Percentiles rank a stretch among this genome's conserved stretches.
Evolutionary conservation across 1,140 invertebrate species (phyloP).

Genomic region (Drosophila novamexicana): DNA sequence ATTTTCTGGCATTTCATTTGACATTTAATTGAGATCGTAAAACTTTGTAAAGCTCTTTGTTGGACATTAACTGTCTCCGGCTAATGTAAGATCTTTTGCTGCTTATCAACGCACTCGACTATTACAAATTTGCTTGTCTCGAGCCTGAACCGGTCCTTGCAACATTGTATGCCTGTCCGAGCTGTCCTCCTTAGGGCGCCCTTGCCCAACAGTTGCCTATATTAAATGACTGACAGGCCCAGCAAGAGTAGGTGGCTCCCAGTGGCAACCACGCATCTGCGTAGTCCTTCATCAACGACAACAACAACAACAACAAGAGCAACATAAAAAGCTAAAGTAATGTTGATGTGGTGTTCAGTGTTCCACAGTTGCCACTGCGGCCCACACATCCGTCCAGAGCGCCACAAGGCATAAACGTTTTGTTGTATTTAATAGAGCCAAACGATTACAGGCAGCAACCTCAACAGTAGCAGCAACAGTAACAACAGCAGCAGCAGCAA

Average conservation of each 20-base stretch:
- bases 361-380: constrained; percentile 44
- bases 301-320: constrained; percentile 6
- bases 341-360: constrained; percentile 46
- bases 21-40: constrained; percentile 83
- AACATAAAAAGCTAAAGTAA: constrained; percentile 12
- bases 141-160: constrained; percentile 23
- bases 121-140: constrained; percentile 63
- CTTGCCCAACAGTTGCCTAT: constrained; percentile 35
- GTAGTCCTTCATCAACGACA: constrained; percentile 35
- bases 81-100: constrained; percentile 76
- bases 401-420: constrained; percentile 81
- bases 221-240: constrained; percentile 71
- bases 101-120: constrained; percentile 65
- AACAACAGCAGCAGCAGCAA: constrained; percentile 23
- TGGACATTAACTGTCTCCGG: constrained; percentile 64
- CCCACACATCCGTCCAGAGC: constrained; percentile 71
- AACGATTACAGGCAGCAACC: constrained; percentile 71
- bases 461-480: constrained; percentile 26
- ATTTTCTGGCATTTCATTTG: constrained; percentile 83
- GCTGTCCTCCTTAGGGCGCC: constrained; percentile 13
- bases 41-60: constrained; percentile 80
- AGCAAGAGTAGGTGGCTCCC: constrained; percentile 65
- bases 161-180: constrained; percentile 16
- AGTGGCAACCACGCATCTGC: constrained; percentile 65
- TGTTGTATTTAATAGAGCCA: constrained; percentile 81